These are phyloP conservation scores for Aphrophora alni DNA, from an alignment of 2,888 invertebrate species.

Conservation along the genomic window DNA sequence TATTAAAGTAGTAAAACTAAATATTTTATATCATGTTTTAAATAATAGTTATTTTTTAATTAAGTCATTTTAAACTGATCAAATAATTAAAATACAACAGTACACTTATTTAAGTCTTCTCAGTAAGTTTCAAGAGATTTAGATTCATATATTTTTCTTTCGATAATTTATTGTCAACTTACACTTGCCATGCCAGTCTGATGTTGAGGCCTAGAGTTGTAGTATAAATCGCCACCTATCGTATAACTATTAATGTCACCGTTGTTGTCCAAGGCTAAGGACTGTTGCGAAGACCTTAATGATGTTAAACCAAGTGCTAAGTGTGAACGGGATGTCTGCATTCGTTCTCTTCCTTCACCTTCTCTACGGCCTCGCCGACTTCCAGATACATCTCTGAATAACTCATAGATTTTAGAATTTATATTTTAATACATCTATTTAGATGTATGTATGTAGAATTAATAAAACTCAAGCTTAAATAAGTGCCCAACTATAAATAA, in stretches of 20 bases:
- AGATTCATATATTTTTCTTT: too few species aligned
- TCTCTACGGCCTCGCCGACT: conserved; percentile 15
- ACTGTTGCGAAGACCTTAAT: conserved; percentile 25
- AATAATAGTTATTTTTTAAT: too few species aligned
- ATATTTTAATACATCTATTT: too few species aligned
- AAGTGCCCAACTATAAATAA: too few species aligned
- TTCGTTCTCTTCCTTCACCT: conserved; percentile 42
- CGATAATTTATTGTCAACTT: background rate
- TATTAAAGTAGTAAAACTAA: too few species aligned
- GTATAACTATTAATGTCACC: conserved; percentile 55
- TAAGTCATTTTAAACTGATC: too few species aligned
- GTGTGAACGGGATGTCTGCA: conserved; percentile 50
- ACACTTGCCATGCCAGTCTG: conserved; percentile 45
- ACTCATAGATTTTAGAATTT: background rate
- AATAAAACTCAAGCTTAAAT: too few species aligned
- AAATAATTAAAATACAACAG: too few species aligned
- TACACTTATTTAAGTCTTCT: too few species aligned
- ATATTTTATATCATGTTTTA: too few species aligned
- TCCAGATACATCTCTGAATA: background rate
- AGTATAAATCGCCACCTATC: conserved; percentile 76
- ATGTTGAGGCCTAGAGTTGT: conserved; percentile 68
- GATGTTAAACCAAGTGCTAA: conserved; percentile 48
- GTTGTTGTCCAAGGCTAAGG: conserved; percentile 9
- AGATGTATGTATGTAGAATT: background rate
- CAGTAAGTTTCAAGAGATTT: too few species aligned